Percentiles rank a stretch among this genome's conserved stretches.
These are phyloP conservation scores for Bimastos eiseni DNA, from an alignment of 2,888 invertebrate species.

Conservation along the genomic window DNA sequence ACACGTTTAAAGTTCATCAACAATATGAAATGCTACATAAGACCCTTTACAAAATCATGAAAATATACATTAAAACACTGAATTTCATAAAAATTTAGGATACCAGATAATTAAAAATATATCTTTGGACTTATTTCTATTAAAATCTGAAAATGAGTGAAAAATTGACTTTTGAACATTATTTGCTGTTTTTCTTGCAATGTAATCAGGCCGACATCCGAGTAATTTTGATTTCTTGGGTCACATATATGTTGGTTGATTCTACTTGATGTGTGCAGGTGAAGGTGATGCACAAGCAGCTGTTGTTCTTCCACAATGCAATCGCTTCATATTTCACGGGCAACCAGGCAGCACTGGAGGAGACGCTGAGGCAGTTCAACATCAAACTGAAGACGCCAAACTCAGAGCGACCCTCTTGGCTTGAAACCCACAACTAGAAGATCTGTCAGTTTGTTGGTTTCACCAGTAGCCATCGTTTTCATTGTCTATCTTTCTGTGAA, in stretches of 20 bases:
- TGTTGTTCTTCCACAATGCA: constrained; percentile 92
- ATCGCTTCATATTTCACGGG: constrained; percentile 95
- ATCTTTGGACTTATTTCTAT: too few relatives aligned
- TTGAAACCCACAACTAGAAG: constrained; percentile 62
- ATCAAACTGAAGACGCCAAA: constrained; percentile 84
- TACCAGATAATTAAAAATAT: too few relatives aligned
- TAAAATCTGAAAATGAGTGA: too few relatives aligned
- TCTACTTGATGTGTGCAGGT: constrained; percentile 71
- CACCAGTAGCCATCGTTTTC: not conserved
- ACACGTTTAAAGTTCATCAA: too few relatives aligned
- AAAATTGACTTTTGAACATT: too few relatives aligned
- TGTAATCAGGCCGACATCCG: too few relatives aligned
- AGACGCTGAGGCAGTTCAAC: constrained; percentile 91
- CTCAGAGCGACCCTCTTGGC: constrained; percentile 77
- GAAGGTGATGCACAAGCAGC: constrained; percentile 97
- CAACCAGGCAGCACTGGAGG: constrained; percentile 88
- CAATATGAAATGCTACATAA: too few relatives aligned
- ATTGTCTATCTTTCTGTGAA: not conserved
- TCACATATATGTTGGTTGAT: not conserved
- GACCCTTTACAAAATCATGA: too few relatives aligned
- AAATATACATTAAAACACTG: too few relatives aligned
- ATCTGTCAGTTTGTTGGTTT: not conserved
- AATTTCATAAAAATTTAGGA: too few relatives aligned
- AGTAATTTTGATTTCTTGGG: too few relatives aligned
- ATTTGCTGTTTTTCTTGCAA: too few relatives aligned